A percentile compares a stretch with the other conserved stretches of the same genome.
Evolutionary conservation across 2,888 invertebrate genomes (phyloP).

Genomic region (Drosophila diplacantha): DNA sequence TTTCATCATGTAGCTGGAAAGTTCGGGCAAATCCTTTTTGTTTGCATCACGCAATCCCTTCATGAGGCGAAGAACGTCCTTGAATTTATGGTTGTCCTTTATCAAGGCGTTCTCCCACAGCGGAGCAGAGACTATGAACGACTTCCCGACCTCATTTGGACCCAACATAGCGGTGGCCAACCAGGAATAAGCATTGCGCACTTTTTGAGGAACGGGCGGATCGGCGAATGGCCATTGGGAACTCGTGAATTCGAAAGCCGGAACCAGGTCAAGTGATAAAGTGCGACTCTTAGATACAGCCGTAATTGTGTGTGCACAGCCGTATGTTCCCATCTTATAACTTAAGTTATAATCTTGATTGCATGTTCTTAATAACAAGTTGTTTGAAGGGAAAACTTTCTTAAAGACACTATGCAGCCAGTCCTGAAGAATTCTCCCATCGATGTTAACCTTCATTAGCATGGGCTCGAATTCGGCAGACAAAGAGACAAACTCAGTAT

Average conservation of each 20-base stretch:
- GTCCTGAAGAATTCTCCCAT: not conserved
- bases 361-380: too few relatives aligned
- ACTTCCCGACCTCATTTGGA: not conserved
- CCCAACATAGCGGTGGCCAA: slow-evolving; percentile 19
- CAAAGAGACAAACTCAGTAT: not conserved
- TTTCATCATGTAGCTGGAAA: slow-evolving; percentile 41
- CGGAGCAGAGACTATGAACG: slow-evolving; percentile 38
- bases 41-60: slow-evolving; percentile 32
- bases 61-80: slow-evolving; percentile 36
- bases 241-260: slow-evolving; percentile 15
- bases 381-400: not conserved
- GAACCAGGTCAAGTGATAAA: slow-evolving; percentile 34
- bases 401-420: not conserved
- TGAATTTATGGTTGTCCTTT: slow-evolving; percentile 22
- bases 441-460: not conserved
- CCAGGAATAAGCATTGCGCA: slow-evolving; percentile 6
- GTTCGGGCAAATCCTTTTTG: slow-evolving; percentile 1
- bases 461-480: not conserved
- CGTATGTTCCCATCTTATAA: not conserved
- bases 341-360: not conserved
- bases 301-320: slow-evolving; percentile 34
- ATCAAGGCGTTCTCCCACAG: slow-evolving; percentile 37
- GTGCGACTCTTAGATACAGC: not conserved
- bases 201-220: not conserved
- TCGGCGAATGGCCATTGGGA: slow-evolving; percentile 11